These are phyloP conservation scores for Paragorgia papillata DNA, from an alignment of 92 coral and sea anemone genomes.

Conservation along the genomic window DNA sequence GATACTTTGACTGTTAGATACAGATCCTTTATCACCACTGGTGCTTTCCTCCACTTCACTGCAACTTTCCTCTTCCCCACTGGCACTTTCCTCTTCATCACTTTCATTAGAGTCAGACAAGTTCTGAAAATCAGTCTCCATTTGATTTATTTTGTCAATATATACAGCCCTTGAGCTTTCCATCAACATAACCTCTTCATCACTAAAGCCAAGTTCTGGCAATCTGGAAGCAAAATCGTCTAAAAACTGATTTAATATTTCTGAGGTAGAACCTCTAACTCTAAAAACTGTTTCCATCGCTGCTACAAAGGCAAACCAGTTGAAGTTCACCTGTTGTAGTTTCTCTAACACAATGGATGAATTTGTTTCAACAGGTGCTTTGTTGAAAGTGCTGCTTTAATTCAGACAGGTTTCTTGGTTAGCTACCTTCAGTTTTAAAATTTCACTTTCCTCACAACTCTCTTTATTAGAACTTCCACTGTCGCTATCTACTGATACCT, in stretches of 20 bases:
- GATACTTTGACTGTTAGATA: slow-evolving; percentile 18
- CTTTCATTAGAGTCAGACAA: slow-evolving; percentile 25
- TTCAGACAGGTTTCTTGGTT: slow-evolving; percentile 1
- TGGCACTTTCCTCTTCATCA: slow-evolving; percentile 33
- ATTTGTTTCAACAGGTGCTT: slow-evolving; percentile 2
- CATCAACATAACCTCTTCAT: slow-evolving; percentile 38
- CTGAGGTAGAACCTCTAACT: too few relatives aligned
- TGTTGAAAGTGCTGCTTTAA: slow-evolving; percentile 6
- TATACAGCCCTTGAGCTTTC: slow-evolving; percentile 44
- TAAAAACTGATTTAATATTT: slow-evolving; percentile 42
- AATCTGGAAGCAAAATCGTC: slow-evolving; percentile 41
- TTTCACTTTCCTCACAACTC: slow-evolving; percentile 13
- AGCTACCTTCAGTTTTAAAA: background rate
- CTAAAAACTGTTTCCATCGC: slow-evolving; percentile 29
- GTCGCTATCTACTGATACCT: slow-evolving; percentile 45
- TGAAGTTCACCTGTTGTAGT: too few relatives aligned
- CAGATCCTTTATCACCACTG: background rate
- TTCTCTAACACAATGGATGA: slow-evolving; percentile 43
- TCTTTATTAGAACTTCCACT: slow-evolving; percentile 25
- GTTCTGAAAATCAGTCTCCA: slow-evolving; percentile 14
- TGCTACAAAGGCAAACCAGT: slow-evolving; percentile 55
- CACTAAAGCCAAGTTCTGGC: too few relatives aligned
- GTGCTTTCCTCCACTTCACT: too few relatives aligned
- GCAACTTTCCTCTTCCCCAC: too few relatives aligned
- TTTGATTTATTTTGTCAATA: slow-evolving; percentile 41